Percentiles rank a stretch among this genome's conserved stretches.
Conservation (phyloP, 1,140 invertebrate genomes). For the Odontomachus brunneus region DNA sequence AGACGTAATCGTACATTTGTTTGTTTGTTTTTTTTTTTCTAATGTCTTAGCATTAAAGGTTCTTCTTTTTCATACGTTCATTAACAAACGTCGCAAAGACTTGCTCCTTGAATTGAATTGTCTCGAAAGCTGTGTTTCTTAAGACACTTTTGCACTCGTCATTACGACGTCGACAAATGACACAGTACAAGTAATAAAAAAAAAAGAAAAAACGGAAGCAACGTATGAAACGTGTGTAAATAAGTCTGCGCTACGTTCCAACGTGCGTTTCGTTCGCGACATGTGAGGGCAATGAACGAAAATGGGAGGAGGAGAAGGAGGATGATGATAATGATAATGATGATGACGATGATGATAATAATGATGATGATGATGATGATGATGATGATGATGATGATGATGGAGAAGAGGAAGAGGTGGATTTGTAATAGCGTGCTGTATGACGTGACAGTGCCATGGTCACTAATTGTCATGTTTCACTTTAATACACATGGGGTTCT, state of each 20-base stretch:
- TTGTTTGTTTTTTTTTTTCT: conserved; percentile 29
- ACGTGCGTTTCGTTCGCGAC: conserved; percentile 37
- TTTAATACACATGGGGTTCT: conserved; percentile 49
- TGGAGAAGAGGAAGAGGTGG: conserved; percentile 2
- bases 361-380: too few relatives aligned
- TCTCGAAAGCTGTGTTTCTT: conserved; percentile 19
- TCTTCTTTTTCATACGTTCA: conserved; percentile 12
- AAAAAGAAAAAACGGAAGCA: conserved; percentile 19
- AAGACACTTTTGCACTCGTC: conserved; percentile 30
- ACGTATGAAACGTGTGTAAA: conserved; percentile 56
- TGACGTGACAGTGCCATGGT: conserved; percentile 74
- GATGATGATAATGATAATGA: too few relatives aligned
- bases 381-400: too few relatives aligned
- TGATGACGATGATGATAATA: too few relatives aligned
- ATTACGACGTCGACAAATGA: conserved; percentile 45
- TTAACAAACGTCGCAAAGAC: conserved; percentile 8
- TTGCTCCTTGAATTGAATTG: conserved; percentile 34
- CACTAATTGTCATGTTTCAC: conserved; percentile 74
- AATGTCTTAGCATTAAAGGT: conserved; percentile 7
- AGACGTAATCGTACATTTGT: conserved; percentile 32
- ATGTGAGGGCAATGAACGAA: conserved; percentile 46
- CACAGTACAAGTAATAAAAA: conserved; percentile 55
- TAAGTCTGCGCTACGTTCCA: conserved; percentile 52
- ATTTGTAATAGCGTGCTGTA: conserved; percentile 56
- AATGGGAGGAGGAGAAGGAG: conserved; percentile 30